Percentiles rank a stretch among this genome's conserved stretches.
phyloP scores from a whole-genome alignment of 2,113 vertebrate genomes.

The Arizona elegans region DNA sequence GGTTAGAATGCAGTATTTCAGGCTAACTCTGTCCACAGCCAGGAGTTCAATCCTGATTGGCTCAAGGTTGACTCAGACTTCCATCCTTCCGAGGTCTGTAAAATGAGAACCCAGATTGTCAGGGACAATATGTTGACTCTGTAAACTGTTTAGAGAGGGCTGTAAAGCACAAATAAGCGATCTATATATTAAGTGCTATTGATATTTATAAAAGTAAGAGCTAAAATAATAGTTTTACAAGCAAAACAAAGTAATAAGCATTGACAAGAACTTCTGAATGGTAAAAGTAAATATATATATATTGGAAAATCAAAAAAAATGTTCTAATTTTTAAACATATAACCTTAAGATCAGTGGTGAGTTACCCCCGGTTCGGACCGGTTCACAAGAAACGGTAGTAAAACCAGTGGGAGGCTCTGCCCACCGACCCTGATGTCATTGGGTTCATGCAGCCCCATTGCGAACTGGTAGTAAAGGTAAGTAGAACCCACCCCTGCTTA shows the following conservation, averaged over 20 bases:
- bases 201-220: neutral
- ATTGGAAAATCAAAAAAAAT: neutral
- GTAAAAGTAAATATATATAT: neutral
- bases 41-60: neutral
- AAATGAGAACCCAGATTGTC: neutral
- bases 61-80: neutral
- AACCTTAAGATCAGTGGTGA: neutral
- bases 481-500: too few species aligned
- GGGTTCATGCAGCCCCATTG: too few species aligned
- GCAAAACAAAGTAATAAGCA: neutral
- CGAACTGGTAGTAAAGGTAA: too few species aligned
- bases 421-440: too few species aligned
- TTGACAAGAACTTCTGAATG: rapidly evolving
- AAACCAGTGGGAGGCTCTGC: too few species aligned
- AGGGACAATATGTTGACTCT: neutral
- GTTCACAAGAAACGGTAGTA: too few species aligned
- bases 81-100: neutral
- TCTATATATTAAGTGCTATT: neutral
- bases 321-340: neutral
- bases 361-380: too few species aligned
- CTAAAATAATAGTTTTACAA: neutral
- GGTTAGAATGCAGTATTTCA: too few species aligned
- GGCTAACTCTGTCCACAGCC: neutral
- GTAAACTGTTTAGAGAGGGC: neutral
- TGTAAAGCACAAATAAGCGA: neutral